Evolutionary conservation across 2,888 invertebrate species (phyloP).

Genomic region (Timandra comae): DNA sequence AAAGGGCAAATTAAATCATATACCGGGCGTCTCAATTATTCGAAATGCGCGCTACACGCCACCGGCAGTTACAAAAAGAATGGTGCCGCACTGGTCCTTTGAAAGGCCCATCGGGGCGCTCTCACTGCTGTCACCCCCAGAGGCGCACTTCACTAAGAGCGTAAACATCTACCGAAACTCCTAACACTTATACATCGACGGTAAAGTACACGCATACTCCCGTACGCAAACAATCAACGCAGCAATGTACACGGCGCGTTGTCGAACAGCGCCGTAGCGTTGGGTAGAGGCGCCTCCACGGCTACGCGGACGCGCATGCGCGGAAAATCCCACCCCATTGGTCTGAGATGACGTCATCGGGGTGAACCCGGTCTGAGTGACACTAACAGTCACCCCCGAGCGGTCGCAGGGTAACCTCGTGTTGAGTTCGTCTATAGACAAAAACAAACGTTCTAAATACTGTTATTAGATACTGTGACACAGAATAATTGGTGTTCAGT

Average conservation of each 20-base stretch:
- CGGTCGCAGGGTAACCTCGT: constrained; percentile 50
- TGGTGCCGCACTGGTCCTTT: constrained; percentile 67
- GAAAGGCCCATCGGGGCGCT: constrained; percentile 67
- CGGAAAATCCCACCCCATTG: constrained; percentile 60
- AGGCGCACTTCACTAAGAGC: constrained; percentile 52
- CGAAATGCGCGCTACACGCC: constrained; percentile 57
- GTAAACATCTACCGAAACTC: constrained; percentile 42
- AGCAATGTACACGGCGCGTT: constrained; percentile 47
- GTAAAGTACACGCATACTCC: constrained; percentile 18
- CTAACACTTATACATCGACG: constrained; percentile 37
- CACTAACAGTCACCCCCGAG: constrained; percentile 72
- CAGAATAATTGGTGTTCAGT: constrained; percentile 37
- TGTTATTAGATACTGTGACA: constrained; percentile 36
- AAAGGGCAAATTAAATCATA: constrained; percentile 73
- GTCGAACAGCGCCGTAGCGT: constrained; percentile 31
- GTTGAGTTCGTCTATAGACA: constrained; percentile 33
- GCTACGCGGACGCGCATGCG: constrained; percentile 67
- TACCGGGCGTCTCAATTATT: constrained; percentile 68
- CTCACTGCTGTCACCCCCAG: constrained; percentile 72
- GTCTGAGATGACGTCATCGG: constrained; percentile 74
- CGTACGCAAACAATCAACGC: constrained; percentile 35
- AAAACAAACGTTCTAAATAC: constrained; percentile 56
- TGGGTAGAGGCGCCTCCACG: constrained; percentile 61
- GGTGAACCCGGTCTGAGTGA: constrained; percentile 70
- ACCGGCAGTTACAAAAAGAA: constrained; percentile 64